Evolutionary conservation across 1,140 invertebrate genomes (phyloP), one percentile per base, ranked within the genome.

Genomic region (Leguminivora glycinivorella): DNA sequence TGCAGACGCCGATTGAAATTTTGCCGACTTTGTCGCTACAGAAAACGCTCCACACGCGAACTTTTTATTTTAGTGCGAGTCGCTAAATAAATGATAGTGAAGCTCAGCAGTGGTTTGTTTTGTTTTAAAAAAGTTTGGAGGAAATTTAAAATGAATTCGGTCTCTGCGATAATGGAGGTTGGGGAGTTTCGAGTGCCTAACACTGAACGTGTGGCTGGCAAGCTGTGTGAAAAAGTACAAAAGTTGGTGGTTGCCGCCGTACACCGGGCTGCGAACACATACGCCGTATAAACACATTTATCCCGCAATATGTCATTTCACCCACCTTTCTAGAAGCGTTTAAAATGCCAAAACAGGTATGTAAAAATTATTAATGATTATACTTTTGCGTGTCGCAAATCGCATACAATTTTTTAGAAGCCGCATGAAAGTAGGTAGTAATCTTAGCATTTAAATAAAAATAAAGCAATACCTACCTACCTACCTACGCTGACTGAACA

Each of bases 111-210:
- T 63, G 58, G 14, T 63, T 72, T 74, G 56, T 79, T 83, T 83
- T 85, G 82, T 76, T 75, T 80, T 77, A 83, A 75, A 75, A 73
- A 74, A 80, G 72, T 78, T 74, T 78, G 72, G 75, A 75, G 78
- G 77, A 82, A 83, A 82, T 87, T 88, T 90, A 84, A 86, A 88
- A 85, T 83, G 87, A 88, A 88, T 90, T 83, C 78, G 74, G 82
- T 82, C 80, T 75, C 75, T 77, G 82, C 84, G 87, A 87, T 90
- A 90, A 90, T 88, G 83, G 83, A 87, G 80, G 82, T 84, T 80
- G 47, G 71, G 73, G 85, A 88, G 85, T 88, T 88, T 82, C 74
- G 79, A 77, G 83, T 63, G 7, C 26, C 58, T 84, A 86, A 87
- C 86, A 83, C 82, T 82, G 84, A 78, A 80, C 80, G 84, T 88